Conservation (phyloP, 2,113 vertebrate species). For the Benitochromis conjunctus region DNA sequence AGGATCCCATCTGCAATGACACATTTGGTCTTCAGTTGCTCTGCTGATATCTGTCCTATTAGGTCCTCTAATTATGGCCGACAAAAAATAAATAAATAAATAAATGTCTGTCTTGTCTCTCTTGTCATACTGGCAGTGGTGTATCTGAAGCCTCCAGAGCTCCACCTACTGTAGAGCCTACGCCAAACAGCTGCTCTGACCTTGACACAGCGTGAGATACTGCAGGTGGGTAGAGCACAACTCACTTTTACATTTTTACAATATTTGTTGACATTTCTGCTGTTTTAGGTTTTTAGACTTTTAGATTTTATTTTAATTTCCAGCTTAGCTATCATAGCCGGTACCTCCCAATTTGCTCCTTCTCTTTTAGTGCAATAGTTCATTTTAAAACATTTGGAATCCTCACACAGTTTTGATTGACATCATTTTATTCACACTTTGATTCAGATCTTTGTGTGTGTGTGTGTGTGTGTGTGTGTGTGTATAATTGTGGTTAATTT, state of each 20-base stretch:
- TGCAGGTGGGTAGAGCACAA: background rate
- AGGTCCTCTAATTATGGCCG: background rate
- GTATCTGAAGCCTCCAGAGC: background rate
- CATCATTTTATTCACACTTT: background rate
- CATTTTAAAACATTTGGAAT: background rate
- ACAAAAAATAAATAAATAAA: background rate
- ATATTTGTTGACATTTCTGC: background rate
- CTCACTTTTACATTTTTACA: background rate
- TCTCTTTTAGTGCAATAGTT: background rate
- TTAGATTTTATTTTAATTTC: background rate
- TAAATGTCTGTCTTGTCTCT: background rate
- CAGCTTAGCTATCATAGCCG: background rate
- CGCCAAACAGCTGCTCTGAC: background rate
- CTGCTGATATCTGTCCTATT: background rate
- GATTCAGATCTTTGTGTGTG: background rate
- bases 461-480: background rate
- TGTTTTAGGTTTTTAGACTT: background rate
- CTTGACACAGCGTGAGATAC: background rate
- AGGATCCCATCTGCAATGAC: background rate
- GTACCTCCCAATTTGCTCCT: background rate
- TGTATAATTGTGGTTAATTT: background rate
- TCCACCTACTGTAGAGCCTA: background rate
- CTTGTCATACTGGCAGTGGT: background rate
- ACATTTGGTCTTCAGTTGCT: background rate
- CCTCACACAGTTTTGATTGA: background rate